These are phyloP conservation scores for Drosophila testacea DNA, from an alignment of 2,888 invertebrate species.

Conservation along the genomic window DNA sequence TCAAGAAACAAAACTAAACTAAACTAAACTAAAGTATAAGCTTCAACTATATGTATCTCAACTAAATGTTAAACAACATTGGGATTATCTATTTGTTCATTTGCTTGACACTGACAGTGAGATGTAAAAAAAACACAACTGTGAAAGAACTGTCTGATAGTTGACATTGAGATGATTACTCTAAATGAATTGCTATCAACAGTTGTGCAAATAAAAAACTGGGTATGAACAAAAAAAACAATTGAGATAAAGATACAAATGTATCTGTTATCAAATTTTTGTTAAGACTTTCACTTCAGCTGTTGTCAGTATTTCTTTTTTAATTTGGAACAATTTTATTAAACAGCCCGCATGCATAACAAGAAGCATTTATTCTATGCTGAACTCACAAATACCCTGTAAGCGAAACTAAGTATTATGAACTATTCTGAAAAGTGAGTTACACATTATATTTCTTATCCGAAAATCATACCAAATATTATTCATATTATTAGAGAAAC, in stretches of 20 bases:
- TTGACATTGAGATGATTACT: conserved; percentile 35
- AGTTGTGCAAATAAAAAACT: conserved; percentile 33
- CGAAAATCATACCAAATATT: no score
- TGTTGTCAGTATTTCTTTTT: conserved; percentile 25
- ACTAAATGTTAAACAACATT: conserved; percentile 6
- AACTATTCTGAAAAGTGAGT: no score
- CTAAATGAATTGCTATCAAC: conserved; percentile 28
- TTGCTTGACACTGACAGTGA: conserved; percentile 20
- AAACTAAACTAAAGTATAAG: background rate
- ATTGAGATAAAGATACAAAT: conserved; percentile 4
- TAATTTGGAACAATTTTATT: conserved; percentile 8
- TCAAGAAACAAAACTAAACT: conserved; percentile 1
- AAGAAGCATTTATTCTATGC: background rate
- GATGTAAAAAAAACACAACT: background rate
- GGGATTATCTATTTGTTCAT: background rate
- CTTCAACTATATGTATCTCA: conserved; percentile 1
- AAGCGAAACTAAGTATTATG: background rate
- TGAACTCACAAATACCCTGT: conserved; percentile 13
- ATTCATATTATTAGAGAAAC: no score
- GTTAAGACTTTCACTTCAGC: conserved; percentile 36
- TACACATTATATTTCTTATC: no score
- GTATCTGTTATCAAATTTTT: conserved; percentile 20
- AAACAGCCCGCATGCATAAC: conserved; percentile 11
- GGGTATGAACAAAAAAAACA: background rate
- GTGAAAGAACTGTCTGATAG: conserved; percentile 11